Evolutionary conservation across 2,888 invertebrate genomes (phyloP), one percentile per base, ranked within the genome.

Genomic region (Bellardia bayeri): DNA sequence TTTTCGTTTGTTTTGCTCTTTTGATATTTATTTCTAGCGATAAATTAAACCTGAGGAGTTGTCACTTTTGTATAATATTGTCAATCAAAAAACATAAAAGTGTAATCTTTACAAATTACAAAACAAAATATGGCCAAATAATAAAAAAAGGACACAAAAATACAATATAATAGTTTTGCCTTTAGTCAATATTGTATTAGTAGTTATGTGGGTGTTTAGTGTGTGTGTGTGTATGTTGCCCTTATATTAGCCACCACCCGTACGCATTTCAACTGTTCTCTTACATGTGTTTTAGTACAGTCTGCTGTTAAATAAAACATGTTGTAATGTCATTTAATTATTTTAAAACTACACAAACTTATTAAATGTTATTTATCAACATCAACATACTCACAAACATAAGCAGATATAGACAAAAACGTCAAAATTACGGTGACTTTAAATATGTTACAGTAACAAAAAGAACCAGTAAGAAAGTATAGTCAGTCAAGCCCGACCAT

Each of bases 241-340:
- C 23, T 23, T 23, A 23, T 23, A 23, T 23, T 23, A 23, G 23
- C 23, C 23, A 23, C 23, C 23, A 23, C 23, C 23, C 23, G 23
- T 23, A 23, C 23, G 23, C 23, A 23, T 23, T 23, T 23, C 23
- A 23, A 23, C 23, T 23, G 23, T 23, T 23, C 23, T 23, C n/a
- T n/a, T 40, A 51, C 8, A 6, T 49, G 9, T 66, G 2, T 9
- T 30, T 58, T 30, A 30, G 30, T 33, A 30, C 13, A 30, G 13
- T 58, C 0, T 7, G 42, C 11, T 69, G 49, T 63, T 75, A 30
- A 40, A 40, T 58, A 80, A 80, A 40, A 64, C 81, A 74, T 85
- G 81, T 84, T 69, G 64, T 74, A 75, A 78, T 69, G 85, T 56
- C 87, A 69, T 78, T 85, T 87, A 87, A 87, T 87, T 85, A 85